Evolutionary conservation across 2,888 invertebrate genomes (phyloP), one percentile per base, ranked within the genome.

Genomic region (Venusia cambrica): DNA sequence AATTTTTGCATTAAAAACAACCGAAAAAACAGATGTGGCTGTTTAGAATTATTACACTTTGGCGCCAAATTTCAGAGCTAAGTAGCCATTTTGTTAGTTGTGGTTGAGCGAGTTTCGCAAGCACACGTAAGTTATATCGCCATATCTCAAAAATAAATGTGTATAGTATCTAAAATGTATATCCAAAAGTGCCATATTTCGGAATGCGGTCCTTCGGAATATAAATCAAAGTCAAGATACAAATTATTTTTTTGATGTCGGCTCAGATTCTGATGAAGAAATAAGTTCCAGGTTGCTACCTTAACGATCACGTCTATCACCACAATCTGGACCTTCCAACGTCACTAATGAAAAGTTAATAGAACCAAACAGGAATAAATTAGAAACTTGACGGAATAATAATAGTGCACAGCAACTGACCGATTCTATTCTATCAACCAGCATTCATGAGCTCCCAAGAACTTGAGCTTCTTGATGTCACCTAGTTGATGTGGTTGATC

Each of bases 371-470:
- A 10, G 20, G 20, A 20, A 20, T 9, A 20, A 20, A 20, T 20
- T 20, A 20, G n/a, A 20, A 18, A 9, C 18, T 8, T 8, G 7
- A 8, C 18, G 18, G 18, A 8, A 18, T 29, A 14, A 20, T 29
- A 20, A 8, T 11, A 26, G 28, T 27, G 35, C 27, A 31, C 35
- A 31, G 22, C 31, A 25, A 38, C 22, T 38, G 27, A 32, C 28
- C 35, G 28, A 35, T 35, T 28, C 22, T 30, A 37, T 31, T 12
- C 37, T 30, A 20, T 29, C 29, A 35, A 28, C 21, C 30, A 34
- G 34, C 34, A 30, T 39, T 18, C 8, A 26, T 7, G 9, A 26
- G 30, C 20, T 30, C 21, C 38, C 18, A 20, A 17, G 9, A 16
- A 26, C 26, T 26, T 16, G 16, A 26, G 26, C 26, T 9, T 26